Conservation (phyloP, 2,113 vertebrate genomes). For the Neolamprologus brichardi region DNA sequence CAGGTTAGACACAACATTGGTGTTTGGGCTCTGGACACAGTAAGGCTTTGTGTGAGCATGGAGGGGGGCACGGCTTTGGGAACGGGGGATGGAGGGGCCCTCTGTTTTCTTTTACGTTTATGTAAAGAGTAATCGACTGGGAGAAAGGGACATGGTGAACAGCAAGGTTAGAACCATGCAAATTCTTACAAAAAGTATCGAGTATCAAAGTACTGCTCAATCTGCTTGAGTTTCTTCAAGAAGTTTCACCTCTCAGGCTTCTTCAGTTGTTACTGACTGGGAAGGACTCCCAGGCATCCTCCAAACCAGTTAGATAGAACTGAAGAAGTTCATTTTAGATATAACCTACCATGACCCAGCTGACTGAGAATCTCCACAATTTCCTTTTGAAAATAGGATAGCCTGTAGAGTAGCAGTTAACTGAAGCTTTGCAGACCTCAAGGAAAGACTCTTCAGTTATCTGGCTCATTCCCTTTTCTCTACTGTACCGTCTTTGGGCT, state of each 20-base stretch:
- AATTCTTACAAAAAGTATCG: not conserved
- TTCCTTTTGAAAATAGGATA: slow-evolving; percentile 33
- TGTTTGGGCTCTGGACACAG: slow-evolving; percentile 32
- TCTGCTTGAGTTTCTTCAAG: not conserved
- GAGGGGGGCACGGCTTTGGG: not conserved
- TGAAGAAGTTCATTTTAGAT: not conserved
- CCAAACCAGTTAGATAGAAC: not conserved
- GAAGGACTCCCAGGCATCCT: not conserved
- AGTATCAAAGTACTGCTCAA: not conserved
- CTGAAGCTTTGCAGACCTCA: slow-evolving; percentile 28
- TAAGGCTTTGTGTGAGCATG: slow-evolving; percentile 12
- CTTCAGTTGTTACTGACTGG: not conserved
- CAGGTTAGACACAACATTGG: slow-evolving; percentile 67
- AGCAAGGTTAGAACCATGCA: not conserved
- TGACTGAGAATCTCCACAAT: not conserved
- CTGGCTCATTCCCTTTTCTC: not conserved
- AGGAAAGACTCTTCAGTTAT: slow-evolving; percentile 16
- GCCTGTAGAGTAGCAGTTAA: slow-evolving; percentile 35
- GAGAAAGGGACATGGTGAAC: not conserved
- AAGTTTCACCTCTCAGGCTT: not conserved
- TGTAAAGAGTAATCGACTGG: not conserved
- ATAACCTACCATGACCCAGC: not conserved
- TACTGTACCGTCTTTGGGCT: not conserved
- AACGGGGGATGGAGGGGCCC: not conserved
- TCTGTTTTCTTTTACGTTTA: not conserved